Evolutionary conservation across 2,888 invertebrate species (phyloP).

Genomic region (Drosophila fulvimacula): DNA sequence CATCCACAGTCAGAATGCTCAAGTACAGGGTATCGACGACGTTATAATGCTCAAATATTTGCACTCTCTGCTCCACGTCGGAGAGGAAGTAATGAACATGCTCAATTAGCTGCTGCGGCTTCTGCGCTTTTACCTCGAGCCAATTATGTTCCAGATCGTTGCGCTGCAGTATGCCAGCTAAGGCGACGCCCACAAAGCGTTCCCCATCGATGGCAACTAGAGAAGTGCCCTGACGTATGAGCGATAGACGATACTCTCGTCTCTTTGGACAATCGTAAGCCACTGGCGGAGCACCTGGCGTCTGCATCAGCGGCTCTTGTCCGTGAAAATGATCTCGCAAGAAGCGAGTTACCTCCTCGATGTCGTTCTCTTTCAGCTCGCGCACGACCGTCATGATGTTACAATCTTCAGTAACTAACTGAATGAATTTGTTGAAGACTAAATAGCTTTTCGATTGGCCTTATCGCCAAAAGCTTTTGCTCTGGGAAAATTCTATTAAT

Average conservation of each 20-base stretch:
- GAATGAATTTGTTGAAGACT: not conserved
- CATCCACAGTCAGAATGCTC: slow-evolving; percentile 54
- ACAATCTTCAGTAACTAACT: slow-evolving; percentile 4
- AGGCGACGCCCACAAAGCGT: slow-evolving; percentile 51
- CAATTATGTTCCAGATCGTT: slow-evolving; percentile 46
- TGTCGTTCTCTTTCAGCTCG: slow-evolving; percentile 41
- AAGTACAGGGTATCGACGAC: slow-evolving; percentile 57
- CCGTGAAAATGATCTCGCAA: slow-evolving; percentile 53
- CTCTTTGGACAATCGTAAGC: slow-evolving; percentile 7
- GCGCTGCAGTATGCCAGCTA: slow-evolving; percentile 36
- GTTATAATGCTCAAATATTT: slow-evolving; percentile 53
- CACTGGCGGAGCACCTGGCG: slow-evolving; percentile 41
- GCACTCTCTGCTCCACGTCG: slow-evolving; percentile 59
- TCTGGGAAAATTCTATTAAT: not conserved
- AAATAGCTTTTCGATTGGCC: not conserved
- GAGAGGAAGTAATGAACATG: slow-evolving; percentile 63
- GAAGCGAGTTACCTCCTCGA: slow-evolving; percentile 38
- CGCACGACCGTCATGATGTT: slow-evolving; percentile 54
- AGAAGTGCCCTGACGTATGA: slow-evolving; percentile 47
- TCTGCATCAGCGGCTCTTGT: slow-evolving; percentile 52
- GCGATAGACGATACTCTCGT: slow-evolving; percentile 29
- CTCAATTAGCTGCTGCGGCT: slow-evolving; percentile 32
- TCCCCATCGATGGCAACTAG: slow-evolving; percentile 47
- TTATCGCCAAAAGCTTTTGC: slow-evolving; percentile 2
- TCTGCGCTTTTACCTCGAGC: slow-evolving; percentile 23